A percentile compares a stretch with the other conserved stretches of the same genome.
phyloP scores from a whole-genome alignment of 2,797 vertebrate genomes.

The Microcaecilia unicolor region DNA sequence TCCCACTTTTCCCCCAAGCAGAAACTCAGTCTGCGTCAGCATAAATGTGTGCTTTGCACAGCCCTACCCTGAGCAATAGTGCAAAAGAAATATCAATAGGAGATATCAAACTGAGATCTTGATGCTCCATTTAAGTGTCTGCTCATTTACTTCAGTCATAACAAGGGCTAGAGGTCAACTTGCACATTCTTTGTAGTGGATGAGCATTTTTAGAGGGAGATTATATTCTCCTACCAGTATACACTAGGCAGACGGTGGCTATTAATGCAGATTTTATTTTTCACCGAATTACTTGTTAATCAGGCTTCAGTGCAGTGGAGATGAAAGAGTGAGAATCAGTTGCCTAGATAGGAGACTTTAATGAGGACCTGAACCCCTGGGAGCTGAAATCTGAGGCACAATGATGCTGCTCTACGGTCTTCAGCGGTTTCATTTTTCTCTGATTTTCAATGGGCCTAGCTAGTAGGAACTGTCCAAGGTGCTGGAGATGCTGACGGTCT shows the following conservation, averaged over 20 bases:
- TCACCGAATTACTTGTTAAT: constrained; percentile 35
- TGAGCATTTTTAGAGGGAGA: constrained; percentile 11
- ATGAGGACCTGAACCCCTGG: constrained; percentile 36
- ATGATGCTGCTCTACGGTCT: constrained; percentile 31
- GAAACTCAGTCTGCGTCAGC: constrained; percentile 50
- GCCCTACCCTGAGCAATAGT: constrained; percentile 41
- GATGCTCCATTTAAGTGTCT: constrained; percentile 39
- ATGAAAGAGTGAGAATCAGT: constrained; percentile 28
- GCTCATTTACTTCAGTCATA: constrained; percentile 40
- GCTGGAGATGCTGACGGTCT: constrained; percentile 22
- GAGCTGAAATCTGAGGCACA: constrained; percentile 34
- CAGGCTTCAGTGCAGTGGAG: constrained; percentile 40
- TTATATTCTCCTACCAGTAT: constrained; percentile 23
- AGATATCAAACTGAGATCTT: constrained; percentile 39
- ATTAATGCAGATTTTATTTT: constrained; percentile 19
- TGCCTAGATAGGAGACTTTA: constrained; percentile 35
- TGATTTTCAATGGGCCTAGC: constrained; percentile 39
- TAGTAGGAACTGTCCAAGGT: constrained; percentile 57
- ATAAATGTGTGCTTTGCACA: constrained; percentile 52
- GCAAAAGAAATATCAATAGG: constrained; percentile 42
- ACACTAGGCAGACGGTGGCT: constrained; percentile 27
- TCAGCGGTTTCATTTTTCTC: constrained; percentile 17
- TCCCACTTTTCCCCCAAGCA: constrained; percentile 52
- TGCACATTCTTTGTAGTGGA: constrained; percentile 23
- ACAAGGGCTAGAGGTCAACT: constrained; percentile 36